Percentiles rank a stretch among this genome's conserved stretches.
phyloP scores from a whole-genome alignment of 2,888 invertebrate species.

The Rotaria socialis region DNA sequence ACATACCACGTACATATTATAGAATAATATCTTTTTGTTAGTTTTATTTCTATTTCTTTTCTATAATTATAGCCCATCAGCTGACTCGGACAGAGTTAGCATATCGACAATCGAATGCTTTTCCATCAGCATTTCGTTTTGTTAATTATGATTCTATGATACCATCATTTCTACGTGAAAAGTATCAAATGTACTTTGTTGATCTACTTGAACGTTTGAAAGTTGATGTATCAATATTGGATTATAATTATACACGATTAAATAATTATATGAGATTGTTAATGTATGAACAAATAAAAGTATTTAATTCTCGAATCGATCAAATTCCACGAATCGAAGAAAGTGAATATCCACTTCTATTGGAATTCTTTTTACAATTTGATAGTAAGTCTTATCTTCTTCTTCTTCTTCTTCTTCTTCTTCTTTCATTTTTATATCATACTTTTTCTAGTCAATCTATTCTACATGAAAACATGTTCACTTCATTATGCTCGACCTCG shows the following conservation, averaged over 20 bases:
- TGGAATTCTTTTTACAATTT: neutral
- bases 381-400: too few species aligned
- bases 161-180: neutral
- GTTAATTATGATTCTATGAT: neutral
- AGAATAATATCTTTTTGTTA: too few species aligned
- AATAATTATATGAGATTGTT: neutral
- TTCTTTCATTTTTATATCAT: too few species aligned
- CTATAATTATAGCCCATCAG: neutral
- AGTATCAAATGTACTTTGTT: neutral
- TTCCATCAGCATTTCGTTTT: neutral
- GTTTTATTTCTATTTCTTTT: too few species aligned
- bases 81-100: neutral
- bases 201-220: neutral
- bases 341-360: neutral
- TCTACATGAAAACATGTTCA: constrained; percentile 19
- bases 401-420: too few species aligned
- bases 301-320: neutral
- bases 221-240: neutral
- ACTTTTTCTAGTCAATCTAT: neutral
- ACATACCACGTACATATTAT: too few species aligned
- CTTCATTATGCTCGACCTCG: neutral
- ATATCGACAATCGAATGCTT: neutral
- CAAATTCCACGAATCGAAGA: neutral
- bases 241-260: neutral
- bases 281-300: neutral